These are phyloP conservation scores for Drosophila seguyi DNA, from an alignment of 1,140 invertebrate species.

Conservation along the genomic window DNA sequence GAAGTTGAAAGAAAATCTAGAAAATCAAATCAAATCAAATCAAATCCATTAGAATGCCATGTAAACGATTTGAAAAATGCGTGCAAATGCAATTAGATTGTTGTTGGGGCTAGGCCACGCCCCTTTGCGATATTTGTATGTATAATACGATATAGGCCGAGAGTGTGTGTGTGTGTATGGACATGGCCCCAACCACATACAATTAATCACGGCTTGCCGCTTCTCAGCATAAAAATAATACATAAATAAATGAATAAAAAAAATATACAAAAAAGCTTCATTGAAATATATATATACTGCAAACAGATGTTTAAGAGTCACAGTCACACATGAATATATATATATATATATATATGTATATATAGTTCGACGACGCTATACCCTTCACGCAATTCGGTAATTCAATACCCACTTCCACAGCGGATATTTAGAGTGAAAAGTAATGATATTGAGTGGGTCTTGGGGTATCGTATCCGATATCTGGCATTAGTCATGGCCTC, in stretches of 20 bases:
- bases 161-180: background rate
- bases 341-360: background rate
- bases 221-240: constrained; percentile 19
- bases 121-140: background rate
- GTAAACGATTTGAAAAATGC: constrained; percentile 49
- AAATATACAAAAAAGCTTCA: constrained; percentile 20
- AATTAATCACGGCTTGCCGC: constrained; percentile 57
- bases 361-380: constrained; percentile 2
- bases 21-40: constrained; percentile 31
- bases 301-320: constrained; percentile 20
- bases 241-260: constrained; percentile 3
- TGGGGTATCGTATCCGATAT: background rate
- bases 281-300: constrained; percentile 36
- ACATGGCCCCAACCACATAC: constrained; percentile 24
- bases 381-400: constrained; percentile 11
- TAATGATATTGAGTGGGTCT: background rate
- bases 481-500: constrained; percentile 10
- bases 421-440: constrained; percentile 15
- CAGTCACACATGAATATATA: background rate
- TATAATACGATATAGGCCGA: background rate
- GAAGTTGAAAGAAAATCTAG: background rate
- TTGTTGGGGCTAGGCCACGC: constrained; percentile 14
- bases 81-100: constrained; percentile 53
- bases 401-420: constrained; percentile 17
- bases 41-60: constrained; percentile 42